Evolutionary conservation across 1,140 invertebrate genomes (phyloP), one percentile per base, ranked within the genome.

Genomic region (Aradophagus sp.): DNA sequence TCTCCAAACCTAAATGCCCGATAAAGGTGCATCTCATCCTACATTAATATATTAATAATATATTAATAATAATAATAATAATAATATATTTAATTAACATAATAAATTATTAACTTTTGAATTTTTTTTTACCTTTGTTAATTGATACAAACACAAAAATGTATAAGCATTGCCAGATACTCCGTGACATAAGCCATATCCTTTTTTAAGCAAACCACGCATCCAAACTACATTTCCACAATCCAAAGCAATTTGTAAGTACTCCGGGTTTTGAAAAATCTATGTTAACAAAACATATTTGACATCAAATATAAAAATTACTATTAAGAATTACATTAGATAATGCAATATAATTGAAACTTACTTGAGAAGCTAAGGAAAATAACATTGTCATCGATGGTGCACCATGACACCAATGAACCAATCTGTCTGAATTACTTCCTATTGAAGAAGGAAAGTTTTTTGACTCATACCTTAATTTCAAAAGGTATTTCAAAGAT

Each of bases 401-500:
- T 13, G 95, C 94, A 10, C 97, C 97, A 82, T 98, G 96, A 87
- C 96, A 98, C 96, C 96, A 98, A 71, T 98, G 96, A 1, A 98
- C 90, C 31, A 97, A 87, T 82, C 89, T 90, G 79, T 97, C 95
- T 20, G 83, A 84, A 20, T 84, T 85, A 70, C 89, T 92, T 10
- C 89, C 90, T 0, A 93, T 42, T 0, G 95, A 96, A 0, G 95
- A 97, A 2, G 93, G 93, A 80, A 93, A 93, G 85, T 97, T 97
- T 1, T 93, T 93, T 69, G 92, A 93, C n/a, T 89, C 80, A 81
- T 88, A 93, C 74, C 87, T 86, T 27, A 89, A 61, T n/a, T 75
- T 80, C 5, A 87, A 67, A 56, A 94, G 78, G 78, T 87, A 92
- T 68, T 93, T 87, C 44, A 95, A 81, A 5, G 90, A 89, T 17